phyloP scores from a whole-genome alignment of 2,888 invertebrate genomes.

The Crepidodera aurea region DNA sequence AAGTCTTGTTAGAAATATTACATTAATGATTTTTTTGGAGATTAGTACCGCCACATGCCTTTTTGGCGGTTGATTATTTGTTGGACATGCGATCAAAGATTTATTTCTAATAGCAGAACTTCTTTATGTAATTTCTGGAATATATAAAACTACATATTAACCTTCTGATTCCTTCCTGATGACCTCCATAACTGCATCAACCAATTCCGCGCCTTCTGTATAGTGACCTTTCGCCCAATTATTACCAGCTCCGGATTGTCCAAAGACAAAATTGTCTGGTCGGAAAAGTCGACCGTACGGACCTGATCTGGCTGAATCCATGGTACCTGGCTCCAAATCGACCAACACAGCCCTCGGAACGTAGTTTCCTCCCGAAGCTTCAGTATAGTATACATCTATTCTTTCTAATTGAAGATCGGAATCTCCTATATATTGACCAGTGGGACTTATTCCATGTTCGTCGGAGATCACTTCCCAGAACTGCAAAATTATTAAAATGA shows the following conservation, averaged over 20 bases:
- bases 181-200: slow-evolving; percentile 84
- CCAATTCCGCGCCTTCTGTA: slow-evolving; percentile 88
- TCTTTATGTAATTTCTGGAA: no score
- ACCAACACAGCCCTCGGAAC: slow-evolving; percentile 78
- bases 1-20: no score
- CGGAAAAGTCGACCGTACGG: slow-evolving; percentile 88
- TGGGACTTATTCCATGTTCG: slow-evolving; percentile 92
- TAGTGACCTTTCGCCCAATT: slow-evolving; percentile 93
- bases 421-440: slow-evolving; percentile 88
- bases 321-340: slow-evolving; percentile 83
- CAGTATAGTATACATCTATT: slow-evolving; percentile 95
- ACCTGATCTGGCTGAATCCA: slow-evolving; percentile 90
- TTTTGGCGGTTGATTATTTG: no score
- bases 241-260: slow-evolving; percentile 76
- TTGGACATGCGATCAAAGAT: no score
- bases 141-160: neutral
- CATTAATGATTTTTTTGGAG: no score
- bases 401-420: slow-evolving; percentile 91
- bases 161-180: slow-evolving; percentile 86
- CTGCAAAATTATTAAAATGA: slow-evolving; percentile 65
- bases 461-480: slow-evolving; percentile 97
- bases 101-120: no score
- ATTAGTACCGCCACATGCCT: no score
- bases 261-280: slow-evolving; percentile 90
- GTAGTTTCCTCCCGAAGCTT: slow-evolving; percentile 80